A percentile compares a stretch with the other conserved stretches of the same genome.
These are phyloP conservation scores for Passer domesticus DNA, from an alignment of 2,113 vertebrate species.

Conservation along the genomic window DNA sequence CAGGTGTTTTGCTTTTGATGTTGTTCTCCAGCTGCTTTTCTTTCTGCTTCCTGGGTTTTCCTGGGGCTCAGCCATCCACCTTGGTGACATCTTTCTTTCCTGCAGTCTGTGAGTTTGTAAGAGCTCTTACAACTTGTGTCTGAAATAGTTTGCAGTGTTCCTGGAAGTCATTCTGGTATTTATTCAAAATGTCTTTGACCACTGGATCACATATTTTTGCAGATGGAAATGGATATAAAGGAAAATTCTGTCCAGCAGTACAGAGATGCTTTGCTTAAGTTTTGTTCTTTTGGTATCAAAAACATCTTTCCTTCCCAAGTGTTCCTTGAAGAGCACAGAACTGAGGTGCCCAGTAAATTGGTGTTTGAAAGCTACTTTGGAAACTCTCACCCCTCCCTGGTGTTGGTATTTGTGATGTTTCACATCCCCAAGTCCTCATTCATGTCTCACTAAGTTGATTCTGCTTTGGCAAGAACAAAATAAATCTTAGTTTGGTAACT, in stretches of 20 bases:
- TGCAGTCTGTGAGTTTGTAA: background rate
- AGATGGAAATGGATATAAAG: background rate
- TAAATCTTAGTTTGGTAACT: background rate
- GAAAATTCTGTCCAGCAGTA: background rate
- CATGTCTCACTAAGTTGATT: background rate
- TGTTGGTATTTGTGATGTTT: background rate
- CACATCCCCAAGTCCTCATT: rapidly evolving
- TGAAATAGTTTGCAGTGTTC: background rate
- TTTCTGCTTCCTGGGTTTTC: background rate
- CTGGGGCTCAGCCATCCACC: background rate
- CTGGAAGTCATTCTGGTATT: background rate
- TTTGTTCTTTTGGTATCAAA: background rate
- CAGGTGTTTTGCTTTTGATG: background rate
- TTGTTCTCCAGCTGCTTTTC: background rate
- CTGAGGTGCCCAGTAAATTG: background rate
- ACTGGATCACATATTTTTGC: background rate
- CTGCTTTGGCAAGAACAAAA: background rate
- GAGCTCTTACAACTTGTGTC: background rate
- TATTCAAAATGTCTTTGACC: background rate
- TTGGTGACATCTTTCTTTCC: background rate
- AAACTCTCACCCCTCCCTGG: background rate
- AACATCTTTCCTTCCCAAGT: background rate
- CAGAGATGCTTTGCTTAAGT: background rate
- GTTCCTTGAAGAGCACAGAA: background rate
- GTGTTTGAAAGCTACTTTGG: background rate